Evolutionary conservation across 2,113 vertebrate species (phyloP).

Genomic region (Trachemys scripta): DNA sequence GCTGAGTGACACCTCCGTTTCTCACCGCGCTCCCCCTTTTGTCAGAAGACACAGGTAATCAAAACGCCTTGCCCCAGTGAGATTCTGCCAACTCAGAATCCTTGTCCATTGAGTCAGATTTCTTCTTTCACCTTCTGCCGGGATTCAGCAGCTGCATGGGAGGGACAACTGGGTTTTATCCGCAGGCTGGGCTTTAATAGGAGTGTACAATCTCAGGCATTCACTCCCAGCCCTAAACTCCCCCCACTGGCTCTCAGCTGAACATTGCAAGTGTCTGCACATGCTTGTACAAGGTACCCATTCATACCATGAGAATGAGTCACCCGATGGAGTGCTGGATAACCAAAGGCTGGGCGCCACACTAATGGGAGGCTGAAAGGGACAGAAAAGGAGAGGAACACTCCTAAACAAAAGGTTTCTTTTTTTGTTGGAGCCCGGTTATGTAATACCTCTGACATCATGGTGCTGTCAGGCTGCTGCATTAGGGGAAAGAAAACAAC

Average conservation of each 20-base stretch:
- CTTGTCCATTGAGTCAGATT: neutral
- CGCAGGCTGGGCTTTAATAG: constrained; percentile 30
- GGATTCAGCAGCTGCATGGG: constrained; percentile 20
- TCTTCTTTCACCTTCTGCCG: neutral
- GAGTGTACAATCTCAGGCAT: constrained; percentile 55
- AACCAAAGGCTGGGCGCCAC: constrained; percentile 17
- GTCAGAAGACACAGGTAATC: neutral
- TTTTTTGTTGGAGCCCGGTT: constrained; percentile 4
- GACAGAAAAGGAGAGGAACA: neutral
- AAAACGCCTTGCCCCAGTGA: neutral
- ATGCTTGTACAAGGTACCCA: constrained; percentile 53
- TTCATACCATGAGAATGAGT: constrained; percentile 61
- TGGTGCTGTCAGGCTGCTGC: neutral
- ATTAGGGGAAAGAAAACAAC: neutral
- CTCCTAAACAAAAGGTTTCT: constrained; percentile 4
- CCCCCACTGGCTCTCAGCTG: neutral
- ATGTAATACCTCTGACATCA: constrained; percentile 36
- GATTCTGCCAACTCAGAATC: neutral
- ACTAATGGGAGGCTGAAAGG: constrained; percentile 1
- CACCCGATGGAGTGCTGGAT: neutral
- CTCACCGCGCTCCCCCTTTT: neutral
- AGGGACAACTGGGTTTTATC: constrained; percentile 48
- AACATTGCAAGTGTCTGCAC: neutral
- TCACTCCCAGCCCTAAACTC: constrained; percentile 6
- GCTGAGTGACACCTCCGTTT: neutral